These are phyloP conservation scores for Uria lomvia DNA, from an alignment of 2,113 vertebrate genomes.

Conservation along the genomic window DNA sequence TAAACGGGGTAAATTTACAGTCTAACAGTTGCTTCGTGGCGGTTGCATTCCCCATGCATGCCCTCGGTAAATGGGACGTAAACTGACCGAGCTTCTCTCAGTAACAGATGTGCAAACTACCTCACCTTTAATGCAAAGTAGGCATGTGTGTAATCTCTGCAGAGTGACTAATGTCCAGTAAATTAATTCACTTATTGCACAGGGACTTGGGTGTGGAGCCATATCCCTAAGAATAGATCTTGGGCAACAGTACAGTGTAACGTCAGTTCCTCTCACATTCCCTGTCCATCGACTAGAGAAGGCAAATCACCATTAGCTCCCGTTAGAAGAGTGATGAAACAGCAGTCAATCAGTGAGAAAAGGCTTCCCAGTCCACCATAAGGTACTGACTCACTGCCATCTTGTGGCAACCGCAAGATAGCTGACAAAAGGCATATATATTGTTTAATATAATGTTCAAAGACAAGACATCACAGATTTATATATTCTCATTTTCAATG, in stretches of 20 bases:
- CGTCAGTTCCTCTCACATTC: neutral
- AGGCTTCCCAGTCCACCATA: neutral
- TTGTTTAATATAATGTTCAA: neutral
- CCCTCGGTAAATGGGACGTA: neutral
- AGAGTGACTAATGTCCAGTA: neutral
- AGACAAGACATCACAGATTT: neutral
- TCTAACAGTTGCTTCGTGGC: neutral
- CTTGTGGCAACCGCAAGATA: neutral
- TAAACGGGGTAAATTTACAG: neutral
- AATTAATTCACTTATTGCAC: neutral
- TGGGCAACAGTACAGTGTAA: neutral
- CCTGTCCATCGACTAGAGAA: neutral
- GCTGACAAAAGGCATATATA: neutral
- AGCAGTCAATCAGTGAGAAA: neutral
- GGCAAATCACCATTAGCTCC: neutral
- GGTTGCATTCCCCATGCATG: neutral
- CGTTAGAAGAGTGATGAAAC: neutral
- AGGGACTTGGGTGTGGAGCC: neutral
- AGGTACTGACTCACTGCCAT: conserved; percentile 17
- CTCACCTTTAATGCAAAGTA: neutral
- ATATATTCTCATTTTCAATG: neutral
- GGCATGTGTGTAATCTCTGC: neutral
- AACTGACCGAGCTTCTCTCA: neutral
- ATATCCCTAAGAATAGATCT: neutral
- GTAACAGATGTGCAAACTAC: neutral